A percentile compares a stretch with the other conserved stretches of the same genome.
These are phyloP conservation scores for Epiblema foenella DNA, from an alignment of 2,888 invertebrate species.

Conservation along the genomic window DNA sequence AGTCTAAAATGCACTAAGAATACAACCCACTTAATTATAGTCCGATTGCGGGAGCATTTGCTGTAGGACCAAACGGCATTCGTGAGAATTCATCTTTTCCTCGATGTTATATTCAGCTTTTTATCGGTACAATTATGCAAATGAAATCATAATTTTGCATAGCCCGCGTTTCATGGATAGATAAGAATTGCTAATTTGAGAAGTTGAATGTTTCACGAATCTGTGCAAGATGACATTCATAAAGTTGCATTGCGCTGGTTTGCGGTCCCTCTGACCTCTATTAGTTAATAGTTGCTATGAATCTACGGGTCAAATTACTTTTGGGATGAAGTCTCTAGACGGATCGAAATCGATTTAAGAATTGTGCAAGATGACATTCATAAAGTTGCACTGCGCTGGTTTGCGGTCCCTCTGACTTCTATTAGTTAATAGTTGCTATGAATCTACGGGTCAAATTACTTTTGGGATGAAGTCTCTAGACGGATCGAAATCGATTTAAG, in stretches of 20 bases:
- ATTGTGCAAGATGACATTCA: too few relatives aligned
- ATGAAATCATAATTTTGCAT: slow-evolving; percentile 13
- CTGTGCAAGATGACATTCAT: neutral
- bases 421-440: too few relatives aligned
- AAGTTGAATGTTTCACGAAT: slow-evolving; percentile 7
- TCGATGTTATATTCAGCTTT: neutral
- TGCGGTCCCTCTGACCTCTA: neutral
- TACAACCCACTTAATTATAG: too few relatives aligned
- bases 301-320: neutral
- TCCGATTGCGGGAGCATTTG: neutral
- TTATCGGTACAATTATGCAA: slow-evolving; percentile 22
- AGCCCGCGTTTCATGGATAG: neutral
- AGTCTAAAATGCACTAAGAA: too few relatives aligned
- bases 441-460: too few relatives aligned
- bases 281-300: neutral
- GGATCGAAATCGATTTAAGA: neutral
- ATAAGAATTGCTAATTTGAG: slow-evolving; percentile 13
- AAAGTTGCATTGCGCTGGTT: neutral
- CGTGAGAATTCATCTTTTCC: neutral
- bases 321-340: neutral
- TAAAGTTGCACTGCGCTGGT: too few relatives aligned
- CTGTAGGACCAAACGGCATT: neutral
- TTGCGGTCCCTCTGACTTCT: too few relatives aligned
- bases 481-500: too few relatives aligned
- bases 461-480: too few relatives aligned